Evolutionary conservation across 2,113 vertebrate genomes (phyloP).

Genomic region (Malaclemys terrapin): DNA sequence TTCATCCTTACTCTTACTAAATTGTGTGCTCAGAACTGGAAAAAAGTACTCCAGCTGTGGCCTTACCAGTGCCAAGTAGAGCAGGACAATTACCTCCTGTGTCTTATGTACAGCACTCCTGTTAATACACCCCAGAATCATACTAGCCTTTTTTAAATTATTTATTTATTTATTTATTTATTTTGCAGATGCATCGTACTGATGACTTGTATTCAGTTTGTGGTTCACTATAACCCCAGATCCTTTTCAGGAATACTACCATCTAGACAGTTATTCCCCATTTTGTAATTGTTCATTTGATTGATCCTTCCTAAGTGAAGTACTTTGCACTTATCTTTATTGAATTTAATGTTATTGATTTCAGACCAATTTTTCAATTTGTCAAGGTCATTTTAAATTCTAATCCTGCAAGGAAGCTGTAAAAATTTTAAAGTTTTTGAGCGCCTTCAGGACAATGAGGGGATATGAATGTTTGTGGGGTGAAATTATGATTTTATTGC

Average conservation of each 20-base stretch:
- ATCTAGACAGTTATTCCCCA: neutral
- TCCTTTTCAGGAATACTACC: neutral
- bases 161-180: no score
- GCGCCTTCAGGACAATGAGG: neutral
- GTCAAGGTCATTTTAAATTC: no score
- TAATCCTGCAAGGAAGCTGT: neutral
- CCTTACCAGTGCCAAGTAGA: neutral
- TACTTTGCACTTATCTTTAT: neutral
- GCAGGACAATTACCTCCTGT: neutral
- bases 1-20: neutral
- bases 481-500: neutral
- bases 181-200: neutral
- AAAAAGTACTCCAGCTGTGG: neutral
- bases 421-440: neutral
- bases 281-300: neutral
- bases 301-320: neutral
- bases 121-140: no score
- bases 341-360: no score
- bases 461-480: neutral
- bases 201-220: neutral
- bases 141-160: no score
- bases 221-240: neutral
- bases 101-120: neutral
- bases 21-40: neutral
- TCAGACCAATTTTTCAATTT: no score